Percentiles rank a stretch among this genome's conserved stretches.
phyloP scores from a whole-genome alignment of 1,140 invertebrate genomes.

The Conopomorpha cramerella region DNA sequence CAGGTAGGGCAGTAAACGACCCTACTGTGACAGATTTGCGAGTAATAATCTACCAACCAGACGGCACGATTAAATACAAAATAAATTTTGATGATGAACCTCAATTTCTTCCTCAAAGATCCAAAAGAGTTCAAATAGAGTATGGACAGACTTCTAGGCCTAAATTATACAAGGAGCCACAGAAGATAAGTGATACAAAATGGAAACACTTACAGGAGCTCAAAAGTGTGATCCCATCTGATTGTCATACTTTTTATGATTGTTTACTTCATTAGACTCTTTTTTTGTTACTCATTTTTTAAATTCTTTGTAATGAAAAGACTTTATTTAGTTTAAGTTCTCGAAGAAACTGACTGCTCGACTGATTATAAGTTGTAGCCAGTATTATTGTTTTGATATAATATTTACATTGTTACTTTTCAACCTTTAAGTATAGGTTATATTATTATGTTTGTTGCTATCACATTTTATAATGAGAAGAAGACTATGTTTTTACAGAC shows the following conservation, averaged over 20 bases:
- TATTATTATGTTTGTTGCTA: too few species aligned
- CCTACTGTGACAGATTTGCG: not conserved
- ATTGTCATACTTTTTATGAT: not conserved
- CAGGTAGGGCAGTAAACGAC: not conserved
- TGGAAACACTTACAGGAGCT: not conserved
- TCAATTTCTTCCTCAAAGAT: not conserved
- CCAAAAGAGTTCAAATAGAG: conserved; percentile 1
- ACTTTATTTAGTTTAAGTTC: too few species aligned
- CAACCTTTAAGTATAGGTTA: too few species aligned
- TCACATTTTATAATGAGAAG: too few species aligned
- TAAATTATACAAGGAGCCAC: not conserved
- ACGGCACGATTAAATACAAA: not conserved
- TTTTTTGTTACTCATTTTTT: too few species aligned
- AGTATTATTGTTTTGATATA: too few species aligned
- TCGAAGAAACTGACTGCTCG: too few species aligned
- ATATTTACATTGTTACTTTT: too few species aligned
- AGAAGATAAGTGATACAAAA: not conserved
- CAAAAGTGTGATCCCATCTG: not conserved
- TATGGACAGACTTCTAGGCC: not conserved
- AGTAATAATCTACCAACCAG: not conserved
- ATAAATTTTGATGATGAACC: not conserved
- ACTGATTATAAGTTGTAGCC: too few species aligned
- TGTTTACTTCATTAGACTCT: too few species aligned
- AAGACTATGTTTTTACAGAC: too few species aligned
- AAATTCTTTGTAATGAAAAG: too few species aligned